Evolutionary conservation across 1,140 invertebrate species (phyloP).

Genomic region (Zaprionus ornatus): DNA sequence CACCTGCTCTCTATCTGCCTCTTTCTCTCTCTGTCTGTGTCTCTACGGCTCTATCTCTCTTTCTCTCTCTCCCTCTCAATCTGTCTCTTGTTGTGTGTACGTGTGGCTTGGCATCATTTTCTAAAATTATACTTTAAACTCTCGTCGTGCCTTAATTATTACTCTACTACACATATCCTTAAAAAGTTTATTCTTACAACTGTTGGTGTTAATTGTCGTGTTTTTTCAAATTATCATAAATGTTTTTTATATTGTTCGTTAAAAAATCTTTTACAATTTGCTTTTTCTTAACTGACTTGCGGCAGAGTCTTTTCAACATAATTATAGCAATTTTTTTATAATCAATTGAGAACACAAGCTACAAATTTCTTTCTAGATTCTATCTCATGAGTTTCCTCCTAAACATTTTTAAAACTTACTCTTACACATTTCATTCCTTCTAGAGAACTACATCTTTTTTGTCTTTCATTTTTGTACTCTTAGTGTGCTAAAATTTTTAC

Average conservation of each 20-base stretch:
- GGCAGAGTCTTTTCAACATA: not conserved
- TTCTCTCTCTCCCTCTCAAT: conserved; percentile 7
- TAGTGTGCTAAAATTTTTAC: conserved; percentile 12
- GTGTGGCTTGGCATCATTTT: conserved; percentile 68
- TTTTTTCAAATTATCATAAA: conserved; percentile 42
- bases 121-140: conserved; percentile 68
- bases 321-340: not conserved
- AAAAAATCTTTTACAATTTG: conserved; percentile 10
- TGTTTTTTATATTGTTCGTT: conserved; percentile 31
- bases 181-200: conserved; percentile 24
- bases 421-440: not conserved
- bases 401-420: not conserved
- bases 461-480: conserved; percentile 3
- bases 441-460: not conserved
- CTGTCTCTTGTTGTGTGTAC: conserved; percentile 29
- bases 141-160: conserved; percentile 29
- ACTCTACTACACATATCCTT: conserved; percentile 14
- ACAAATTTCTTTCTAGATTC: not conserved
- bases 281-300: not conserved
- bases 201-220: conserved; percentile 53
- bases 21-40: conserved; percentile 8
- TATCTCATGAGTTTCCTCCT: not conserved
- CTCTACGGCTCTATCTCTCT: conserved; percentile 15
- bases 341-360: not conserved
- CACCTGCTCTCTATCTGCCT: conserved; percentile 55